Percentiles rank a stretch among this genome's conserved stretches.
Conservation (phyloP, 2,797 vertebrate genomes). For the Myotis pilosus region DNA sequence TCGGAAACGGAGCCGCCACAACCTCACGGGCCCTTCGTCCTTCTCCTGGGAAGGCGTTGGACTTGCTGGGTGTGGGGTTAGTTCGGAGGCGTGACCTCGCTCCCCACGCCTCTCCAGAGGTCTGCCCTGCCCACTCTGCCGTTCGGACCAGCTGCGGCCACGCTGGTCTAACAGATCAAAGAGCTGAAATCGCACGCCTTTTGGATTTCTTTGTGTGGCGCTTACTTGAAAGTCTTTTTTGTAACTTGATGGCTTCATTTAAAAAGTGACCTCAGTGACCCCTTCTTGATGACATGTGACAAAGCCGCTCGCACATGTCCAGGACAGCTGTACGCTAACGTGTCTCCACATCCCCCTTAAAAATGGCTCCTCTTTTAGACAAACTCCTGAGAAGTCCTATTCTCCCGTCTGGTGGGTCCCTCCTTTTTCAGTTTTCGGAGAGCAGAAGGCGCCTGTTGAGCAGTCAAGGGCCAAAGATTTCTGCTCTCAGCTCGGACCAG, state of each 20-base stretch:
- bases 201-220: neutral
- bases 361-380: conserved; percentile 2
- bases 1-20: neutral
- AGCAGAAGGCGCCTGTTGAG: neutral
- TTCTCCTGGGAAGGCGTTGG: neutral
- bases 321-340: neutral
- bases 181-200: neutral
- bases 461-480: neutral
- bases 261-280: conserved; percentile 41
- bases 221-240: neutral
- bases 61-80: neutral
- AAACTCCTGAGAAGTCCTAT: neutral
- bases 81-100: neutral
- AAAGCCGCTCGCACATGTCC: neutral
- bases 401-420: neutral
- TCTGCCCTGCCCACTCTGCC: neutral
- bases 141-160: neutral
- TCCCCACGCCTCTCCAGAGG: neutral
- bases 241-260: neutral
- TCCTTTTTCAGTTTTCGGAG: neutral
- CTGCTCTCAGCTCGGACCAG: conserved; percentile 30
- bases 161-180: neutral
- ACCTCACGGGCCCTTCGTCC: neutral
- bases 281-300: neutral
- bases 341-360: neutral